A percentile compares a stretch with the other conserved stretches of the same genome.
These are phyloP conservation scores for Petrolisthes manimaculis DNA, from an alignment of 2,888 invertebrate genomes.

Conservation along the genomic window DNA sequence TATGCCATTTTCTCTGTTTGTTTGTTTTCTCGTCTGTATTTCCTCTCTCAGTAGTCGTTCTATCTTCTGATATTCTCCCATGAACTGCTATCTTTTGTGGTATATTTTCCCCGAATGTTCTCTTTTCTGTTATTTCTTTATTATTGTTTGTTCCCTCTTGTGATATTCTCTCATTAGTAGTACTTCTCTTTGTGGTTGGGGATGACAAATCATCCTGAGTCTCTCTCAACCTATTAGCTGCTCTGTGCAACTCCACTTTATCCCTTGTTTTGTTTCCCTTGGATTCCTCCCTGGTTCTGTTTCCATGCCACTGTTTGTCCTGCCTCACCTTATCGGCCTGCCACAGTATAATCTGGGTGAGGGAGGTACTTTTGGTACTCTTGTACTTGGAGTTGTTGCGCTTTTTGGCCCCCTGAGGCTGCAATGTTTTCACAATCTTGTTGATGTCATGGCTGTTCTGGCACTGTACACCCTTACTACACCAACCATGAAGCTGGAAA, in stretches of 20 bases:
- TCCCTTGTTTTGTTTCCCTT: no score
- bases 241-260: no score
- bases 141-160: neutral
- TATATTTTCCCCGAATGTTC: neutral
- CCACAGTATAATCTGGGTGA: slow-evolving; percentile 30
- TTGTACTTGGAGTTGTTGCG: slow-evolving; percentile 29
- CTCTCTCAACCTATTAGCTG: no score
- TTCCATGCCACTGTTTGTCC: no score
- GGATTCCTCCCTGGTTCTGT: no score
- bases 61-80: neutral
- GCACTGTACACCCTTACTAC: slow-evolving; percentile 68
- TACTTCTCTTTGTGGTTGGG: no score
- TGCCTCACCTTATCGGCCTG: no score
- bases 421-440: slow-evolving; percentile 67
- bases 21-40: neutral
- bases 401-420: slow-evolving; percentile 34
- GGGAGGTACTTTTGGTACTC: slow-evolving; percentile 14
- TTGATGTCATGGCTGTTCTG: slow-evolving; percentile 70
- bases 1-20: neutral
- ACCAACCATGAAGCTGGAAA: slow-evolving; percentile 70
- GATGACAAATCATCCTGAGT: no score
- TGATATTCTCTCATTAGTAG: neutral
- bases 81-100: neutral
- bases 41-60: neutral
- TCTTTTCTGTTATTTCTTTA: slow-evolving; percentile 22